Evolutionary conservation across 2,888 invertebrate genomes (phyloP), one percentile per base, ranked within the genome.

Genomic region (Chaitophorus viminalis): DNA sequence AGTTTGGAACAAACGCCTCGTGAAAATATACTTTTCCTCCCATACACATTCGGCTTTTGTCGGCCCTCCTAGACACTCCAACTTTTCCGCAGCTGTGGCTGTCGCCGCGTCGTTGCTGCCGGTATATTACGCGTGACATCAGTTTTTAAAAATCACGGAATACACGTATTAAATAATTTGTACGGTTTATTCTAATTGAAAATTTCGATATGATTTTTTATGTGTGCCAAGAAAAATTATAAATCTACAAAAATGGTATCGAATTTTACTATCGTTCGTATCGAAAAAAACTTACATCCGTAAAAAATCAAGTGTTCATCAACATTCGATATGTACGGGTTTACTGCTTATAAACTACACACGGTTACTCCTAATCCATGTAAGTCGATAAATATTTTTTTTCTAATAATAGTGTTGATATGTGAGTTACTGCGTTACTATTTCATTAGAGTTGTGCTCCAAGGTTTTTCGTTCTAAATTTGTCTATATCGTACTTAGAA

Each of bases 331-430:
- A 87, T 87, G 87, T 87, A 87, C 74, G 87, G 87, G 9, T 87
- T 87, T 74, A 87, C 87, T 18, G 74, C 87, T 1, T 87, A 87
- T 29, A 87, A 87, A 75, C 46, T 87, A 4, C 87, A 87, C 31
- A 87, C 87, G n/a, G 87, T 87, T 11, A 87, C 87, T 54, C 87
- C 87, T 25, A 87, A 87, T 36, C 87, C 87, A 87, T 87, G 87
- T 87, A 31, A 87, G 87, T 87, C 74, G 68, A 9, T 68, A n/a
- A n/a, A 29, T 29, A n/a, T 29, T n/a, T n/a, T 68, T 68, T 4
- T 68, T 68, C 21, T 25, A 25, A 25, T 21, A 60, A 60, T 60
- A 60, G 25, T 25, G 29, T 68, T 3, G 21, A n/a, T 29, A 70
- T 31, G 25, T 70, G 5, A 3, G 31, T 70, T 70, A 17, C 31